Conservation (phyloP, 1,140 invertebrate species). For the Leptoteleia sp. region DNA sequence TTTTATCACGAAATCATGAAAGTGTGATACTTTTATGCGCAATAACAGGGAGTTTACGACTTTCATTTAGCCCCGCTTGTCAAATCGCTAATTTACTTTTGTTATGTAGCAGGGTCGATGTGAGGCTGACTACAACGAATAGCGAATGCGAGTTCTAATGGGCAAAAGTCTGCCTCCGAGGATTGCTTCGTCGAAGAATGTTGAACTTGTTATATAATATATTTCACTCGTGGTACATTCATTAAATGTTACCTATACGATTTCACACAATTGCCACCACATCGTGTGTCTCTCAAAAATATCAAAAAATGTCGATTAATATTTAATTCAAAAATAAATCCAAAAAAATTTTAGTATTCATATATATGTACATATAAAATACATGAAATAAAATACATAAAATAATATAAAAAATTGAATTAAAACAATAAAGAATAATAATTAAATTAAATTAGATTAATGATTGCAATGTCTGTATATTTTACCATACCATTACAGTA, state of each 20-base stretch:
- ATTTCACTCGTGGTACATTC: background rate
- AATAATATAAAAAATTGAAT: no score
- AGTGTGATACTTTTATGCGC: slow-evolving; percentile 20
- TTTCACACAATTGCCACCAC: no score
- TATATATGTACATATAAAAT: no score
- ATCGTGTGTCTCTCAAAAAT: no score
- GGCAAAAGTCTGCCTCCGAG: slow-evolving; percentile 13
- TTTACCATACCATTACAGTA: no score
- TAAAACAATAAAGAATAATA: no score
- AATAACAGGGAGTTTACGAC: slow-evolving; percentile 44
- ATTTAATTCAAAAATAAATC: no score
- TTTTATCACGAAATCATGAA: slow-evolving; percentile 16
- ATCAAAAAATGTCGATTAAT: no score
- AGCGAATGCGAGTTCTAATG: slow-evolving; percentile 13
- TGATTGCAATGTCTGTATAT: no score
- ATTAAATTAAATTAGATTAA: no score
- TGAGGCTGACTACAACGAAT: slow-evolving; percentile 6
- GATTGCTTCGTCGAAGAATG: slow-evolving; percentile 29
- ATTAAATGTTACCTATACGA: background rate
- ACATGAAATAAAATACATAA: no score
- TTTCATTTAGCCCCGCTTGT: slow-evolving; percentile 37
- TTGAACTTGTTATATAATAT: slow-evolving; percentile 13
- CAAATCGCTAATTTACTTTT: slow-evolving; percentile 50
- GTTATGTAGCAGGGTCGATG: slow-evolving; percentile 34
- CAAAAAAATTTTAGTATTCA: no score